Conservation (phyloP, 2,797 vertebrate genomes). For the Potorous gilbertii region DNA sequence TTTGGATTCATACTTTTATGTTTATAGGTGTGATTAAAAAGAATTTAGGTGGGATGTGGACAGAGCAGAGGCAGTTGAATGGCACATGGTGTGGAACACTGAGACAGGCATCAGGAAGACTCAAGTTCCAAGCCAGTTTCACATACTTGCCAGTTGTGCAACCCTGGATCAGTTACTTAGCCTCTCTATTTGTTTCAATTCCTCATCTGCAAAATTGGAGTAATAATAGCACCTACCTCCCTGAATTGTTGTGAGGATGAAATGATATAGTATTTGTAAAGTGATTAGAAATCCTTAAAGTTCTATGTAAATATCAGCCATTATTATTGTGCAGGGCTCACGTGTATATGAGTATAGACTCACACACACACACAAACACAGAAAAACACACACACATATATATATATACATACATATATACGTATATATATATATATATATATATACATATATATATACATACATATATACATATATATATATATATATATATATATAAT, state of each 20-base stretch:
- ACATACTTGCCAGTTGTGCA: not conserved
- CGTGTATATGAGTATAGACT: too few relatives aligned
- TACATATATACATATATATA: too few relatives aligned
- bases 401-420: too few relatives aligned
- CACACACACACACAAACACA: too few relatives aligned
- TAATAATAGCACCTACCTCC: not conserved
- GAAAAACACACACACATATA: too few relatives aligned
- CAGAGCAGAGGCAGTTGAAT: too few relatives aligned
- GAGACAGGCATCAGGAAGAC: too few relatives aligned
- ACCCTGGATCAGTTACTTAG: not conserved
- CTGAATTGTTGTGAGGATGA: not conserved
- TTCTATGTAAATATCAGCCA: not conserved
- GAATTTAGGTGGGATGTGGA: too few relatives aligned
- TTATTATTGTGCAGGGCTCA: not conserved
- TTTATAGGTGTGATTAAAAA: not conserved
- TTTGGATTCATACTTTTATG: not conserved
- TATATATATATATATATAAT: too few relatives aligned
- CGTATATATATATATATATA: too few relatives aligned
- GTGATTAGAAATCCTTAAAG: not conserved
- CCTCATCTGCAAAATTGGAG: not conserved
- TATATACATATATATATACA: too few relatives aligned
- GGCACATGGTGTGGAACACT: too few relatives aligned
- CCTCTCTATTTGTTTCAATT: not conserved
- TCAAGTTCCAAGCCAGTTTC: not conserved
- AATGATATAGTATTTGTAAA: not conserved